Conservation (phyloP, 2,797 vertebrate species). For the Ceryle rudis region DNA sequence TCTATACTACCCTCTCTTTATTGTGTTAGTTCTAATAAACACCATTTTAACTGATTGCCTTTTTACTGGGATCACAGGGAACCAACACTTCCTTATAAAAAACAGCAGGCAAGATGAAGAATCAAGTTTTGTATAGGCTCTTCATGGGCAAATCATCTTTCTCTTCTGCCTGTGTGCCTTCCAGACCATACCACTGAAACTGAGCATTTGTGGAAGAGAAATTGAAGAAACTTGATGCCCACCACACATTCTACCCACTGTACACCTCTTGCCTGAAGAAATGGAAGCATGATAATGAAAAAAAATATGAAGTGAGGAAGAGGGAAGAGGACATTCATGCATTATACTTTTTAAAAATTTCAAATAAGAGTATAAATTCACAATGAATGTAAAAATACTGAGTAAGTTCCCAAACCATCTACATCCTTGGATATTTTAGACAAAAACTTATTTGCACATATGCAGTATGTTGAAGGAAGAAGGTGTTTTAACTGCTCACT, state of each 20-base stretch:
- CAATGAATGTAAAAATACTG: not conserved
- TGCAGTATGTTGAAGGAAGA: not conserved
- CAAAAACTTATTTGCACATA: not conserved
- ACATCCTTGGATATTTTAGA: not conserved
- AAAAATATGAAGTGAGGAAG: not conserved
- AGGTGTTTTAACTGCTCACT: not conserved
- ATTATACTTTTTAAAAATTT: not conserved
- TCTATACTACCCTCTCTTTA: not conserved
- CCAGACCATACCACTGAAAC: not conserved
- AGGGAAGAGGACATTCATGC: not conserved
- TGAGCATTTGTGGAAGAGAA: not conserved
- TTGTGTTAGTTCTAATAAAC: not conserved
- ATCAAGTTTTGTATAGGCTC: not conserved
- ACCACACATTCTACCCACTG: rapidly evolving
- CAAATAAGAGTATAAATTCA: not conserved
- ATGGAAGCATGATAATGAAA: not conserved
- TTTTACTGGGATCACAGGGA: not conserved
- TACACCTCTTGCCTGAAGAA: not conserved
- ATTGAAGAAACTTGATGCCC: not conserved
- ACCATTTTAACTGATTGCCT: not conserved
- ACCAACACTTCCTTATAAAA: not conserved
- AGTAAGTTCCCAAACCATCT: not conserved
- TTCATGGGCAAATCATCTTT: not conserved
- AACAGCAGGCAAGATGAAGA: not conserved
- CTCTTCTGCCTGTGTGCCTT: not conserved